A percentile compares a stretch with the other conserved stretches of the same genome.
phyloP scores from a whole-genome alignment of 2,113 vertebrate genomes.

The Oncorhynchus masou region DNA sequence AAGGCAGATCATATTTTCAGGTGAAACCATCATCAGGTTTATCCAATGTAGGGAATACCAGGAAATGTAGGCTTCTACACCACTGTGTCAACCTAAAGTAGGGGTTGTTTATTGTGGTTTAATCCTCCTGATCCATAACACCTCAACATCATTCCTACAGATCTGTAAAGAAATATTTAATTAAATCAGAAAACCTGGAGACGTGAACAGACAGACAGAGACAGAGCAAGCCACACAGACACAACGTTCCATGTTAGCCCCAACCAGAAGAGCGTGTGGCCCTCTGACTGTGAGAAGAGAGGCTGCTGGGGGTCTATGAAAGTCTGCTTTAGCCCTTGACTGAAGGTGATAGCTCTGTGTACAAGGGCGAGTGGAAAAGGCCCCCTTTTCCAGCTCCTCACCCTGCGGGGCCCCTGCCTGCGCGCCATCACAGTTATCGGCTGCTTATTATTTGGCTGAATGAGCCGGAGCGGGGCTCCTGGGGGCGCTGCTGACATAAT shows the following conservation, averaged over 20 bases:
- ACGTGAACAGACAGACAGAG: background rate
- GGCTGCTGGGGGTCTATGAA: background rate
- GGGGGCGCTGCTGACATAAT: conserved; percentile 85
- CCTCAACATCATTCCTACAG: background rate
- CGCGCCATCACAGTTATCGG: conserved; percentile 65
- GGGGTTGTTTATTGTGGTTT: background rate
- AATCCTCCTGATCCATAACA: background rate
- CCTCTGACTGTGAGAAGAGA: conserved; percentile 7
- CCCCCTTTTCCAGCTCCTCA: conserved; percentile 29
- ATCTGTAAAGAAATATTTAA: background rate
- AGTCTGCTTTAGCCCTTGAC: conserved; percentile 36
- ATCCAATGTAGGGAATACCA: too few relatives aligned
- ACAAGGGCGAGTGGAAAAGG: conserved; percentile 29
- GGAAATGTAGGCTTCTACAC: background rate
- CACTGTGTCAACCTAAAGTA: background rate
- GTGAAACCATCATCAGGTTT: too few relatives aligned
- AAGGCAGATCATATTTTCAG: too few relatives aligned
- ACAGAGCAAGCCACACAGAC: background rate
- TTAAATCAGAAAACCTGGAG: too few relatives aligned
- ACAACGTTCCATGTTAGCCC: background rate
- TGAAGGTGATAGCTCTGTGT: conserved; percentile 43
- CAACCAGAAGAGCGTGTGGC: background rate
- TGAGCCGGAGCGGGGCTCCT: conserved; percentile 74
- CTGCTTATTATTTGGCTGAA: conserved; percentile 85
- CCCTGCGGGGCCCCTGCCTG: conserved; percentile 61